Base-by-base conservation (phyloP, 2,888 invertebrate species). In the Heliconius aoede region DNA sequence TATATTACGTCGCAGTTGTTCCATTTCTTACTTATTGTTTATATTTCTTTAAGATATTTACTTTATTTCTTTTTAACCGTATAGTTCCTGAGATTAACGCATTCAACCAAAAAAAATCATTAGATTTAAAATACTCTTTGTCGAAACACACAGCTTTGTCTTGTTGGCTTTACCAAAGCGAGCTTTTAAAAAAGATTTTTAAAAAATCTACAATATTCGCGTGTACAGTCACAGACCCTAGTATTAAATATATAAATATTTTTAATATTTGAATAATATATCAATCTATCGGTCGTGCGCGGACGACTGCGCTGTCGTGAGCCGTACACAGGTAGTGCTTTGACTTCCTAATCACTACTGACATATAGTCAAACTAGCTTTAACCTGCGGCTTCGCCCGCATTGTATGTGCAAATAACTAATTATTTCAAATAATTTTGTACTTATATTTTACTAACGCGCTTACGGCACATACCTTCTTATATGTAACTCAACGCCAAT, bases 251-350 rank as follows among this genome's bases (percentile, higher is more conserved):
- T 8, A 51, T n/a, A n/a, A 4, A 55, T 55, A 55, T 55, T 55
- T 55, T 55, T 55, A 55, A n/a, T n/a, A 55, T 55, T 55, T 55
- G n/a, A 32, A 65, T 65, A 65, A 65, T 18, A 65, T 15, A 24
- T 69, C 30, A 30, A 46, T 51, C 30, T n/a, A n/a, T 51, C 30
- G 30, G 24, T 55, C 51, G 30, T 55, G 74, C 68, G 46, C 40
- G 40, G 68, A 58, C 69, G 69, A 69, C 55, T 30, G 36, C 55
- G 30, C 61, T 58, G 65, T 76, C 76, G 72, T 76, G 76, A 72
- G 30, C 36, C 67, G 55, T 72, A n/a, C n/a, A n/a, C n/a, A n/a
- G n/a, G n/a, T 58, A 51, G 51, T 51, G 68, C 51, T 30, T 68
- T 68, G 51, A 68, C 68, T 68, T 51, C 28, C 28, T 46, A 30